phyloP scores from a whole-genome alignment of 30 jellyfish, hydroid and myxozoan species.

The Aurelia coerulea region DNA sequence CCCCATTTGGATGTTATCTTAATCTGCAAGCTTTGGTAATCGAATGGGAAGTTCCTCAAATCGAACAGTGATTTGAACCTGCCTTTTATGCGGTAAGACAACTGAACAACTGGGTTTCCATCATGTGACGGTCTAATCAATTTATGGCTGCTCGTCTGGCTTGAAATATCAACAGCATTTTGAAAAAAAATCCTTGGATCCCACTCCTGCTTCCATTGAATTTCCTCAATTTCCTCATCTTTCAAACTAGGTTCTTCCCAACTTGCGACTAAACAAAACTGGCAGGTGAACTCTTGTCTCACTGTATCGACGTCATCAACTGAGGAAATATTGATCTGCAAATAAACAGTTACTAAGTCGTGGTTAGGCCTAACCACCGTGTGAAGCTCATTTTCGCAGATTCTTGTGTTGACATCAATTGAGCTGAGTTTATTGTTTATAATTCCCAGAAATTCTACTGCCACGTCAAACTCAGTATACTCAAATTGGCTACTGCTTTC shows the following conservation, averaged over 20 bases:
- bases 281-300: conserved; percentile 82
- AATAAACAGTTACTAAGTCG: conserved; percentile 47
- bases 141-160: conserved; percentile 36
- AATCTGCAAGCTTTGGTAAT: conserved; percentile 72
- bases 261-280: conserved; percentile 65
- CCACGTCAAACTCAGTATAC: conserved; percentile 15
- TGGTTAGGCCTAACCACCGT: conserved; percentile 52
- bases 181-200: conserved; percentile 84
- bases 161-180: conserved; percentile 74
- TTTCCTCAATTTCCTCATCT: background rate
- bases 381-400: conserved; percentile 40
- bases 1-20: conserved; percentile 84
- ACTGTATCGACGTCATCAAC: conserved; percentile 76
- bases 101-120: conserved; percentile 68
- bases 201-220: conserved; percentile 78
- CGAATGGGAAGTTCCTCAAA: conserved; percentile 79
- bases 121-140: conserved; percentile 39
- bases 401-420: conserved; percentile 43
- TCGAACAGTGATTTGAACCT: conserved; percentile 75
- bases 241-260: conserved; percentile 75
- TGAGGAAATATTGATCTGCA: conserved; percentile 66
- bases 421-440: conserved; percentile 23
- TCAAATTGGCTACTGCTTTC: background rate
- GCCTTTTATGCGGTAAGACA: conserved; percentile 87
- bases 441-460: conserved; percentile 21